Conservation (phyloP, 2,113 vertebrate species). For the Ornithorhynchus anatinus region DNA sequence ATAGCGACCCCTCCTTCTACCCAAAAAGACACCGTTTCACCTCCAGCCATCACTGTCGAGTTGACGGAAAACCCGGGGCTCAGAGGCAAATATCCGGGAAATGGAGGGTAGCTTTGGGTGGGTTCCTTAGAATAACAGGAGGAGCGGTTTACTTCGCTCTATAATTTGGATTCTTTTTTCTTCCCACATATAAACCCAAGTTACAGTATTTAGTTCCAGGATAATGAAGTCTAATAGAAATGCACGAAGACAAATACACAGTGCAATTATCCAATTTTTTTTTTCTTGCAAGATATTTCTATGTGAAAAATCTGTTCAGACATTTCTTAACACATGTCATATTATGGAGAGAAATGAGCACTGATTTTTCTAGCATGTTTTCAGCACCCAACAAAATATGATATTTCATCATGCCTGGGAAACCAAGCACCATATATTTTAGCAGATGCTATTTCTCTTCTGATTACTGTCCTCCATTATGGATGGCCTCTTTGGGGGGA, state of each 20-base stretch:
- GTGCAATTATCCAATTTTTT: conserved; percentile 42
- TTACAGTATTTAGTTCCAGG: conserved; percentile 18
- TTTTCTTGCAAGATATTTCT: conserved; percentile 28
- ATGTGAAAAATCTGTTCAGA: conserved; percentile 59
- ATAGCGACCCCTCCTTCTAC: conserved; percentile 51
- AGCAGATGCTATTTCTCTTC: conserved; percentile 69
- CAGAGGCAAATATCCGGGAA: conserved; percentile 60
- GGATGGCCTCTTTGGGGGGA: conserved; percentile 38
- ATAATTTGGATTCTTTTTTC: conserved; percentile 35
- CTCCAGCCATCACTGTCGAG: conserved; percentile 65
- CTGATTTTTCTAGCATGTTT: conserved; percentile 64
- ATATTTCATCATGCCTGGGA: conserved; percentile 61
- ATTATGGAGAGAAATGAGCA: conserved; percentile 54
- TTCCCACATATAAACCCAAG: conserved; percentile 34
- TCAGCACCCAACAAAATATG: conserved; percentile 59
- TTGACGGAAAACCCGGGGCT: conserved; percentile 70
- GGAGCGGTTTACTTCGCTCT: conserved; percentile 40
- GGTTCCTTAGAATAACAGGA: conserved; percentile 29
- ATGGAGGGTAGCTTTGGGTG: conserved; percentile 41
- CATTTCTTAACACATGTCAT: conserved; percentile 61
- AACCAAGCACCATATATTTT: conserved; percentile 66
- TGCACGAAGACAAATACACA: conserved; percentile 42
- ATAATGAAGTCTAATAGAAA: conserved; percentile 43
- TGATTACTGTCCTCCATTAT: conserved; percentile 59
- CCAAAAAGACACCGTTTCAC: conserved; percentile 49